Conservation (phyloP, 2,888 invertebrate genomes). For the Drosophila meridionalis region DNA sequence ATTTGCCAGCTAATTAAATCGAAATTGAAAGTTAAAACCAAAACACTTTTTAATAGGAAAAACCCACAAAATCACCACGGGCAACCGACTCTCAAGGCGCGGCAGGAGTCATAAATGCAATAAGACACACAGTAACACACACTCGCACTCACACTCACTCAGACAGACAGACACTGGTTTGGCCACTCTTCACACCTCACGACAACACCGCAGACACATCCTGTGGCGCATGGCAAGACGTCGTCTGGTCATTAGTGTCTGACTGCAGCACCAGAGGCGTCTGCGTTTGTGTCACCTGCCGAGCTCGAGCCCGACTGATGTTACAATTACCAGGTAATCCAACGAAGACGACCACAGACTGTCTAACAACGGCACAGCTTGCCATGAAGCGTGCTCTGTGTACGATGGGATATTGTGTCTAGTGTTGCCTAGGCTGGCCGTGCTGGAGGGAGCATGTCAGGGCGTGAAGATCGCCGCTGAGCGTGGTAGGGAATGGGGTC, state of each 20-base stretch:
- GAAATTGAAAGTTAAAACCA: constrained; percentile 51
- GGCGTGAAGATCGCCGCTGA: constrained; percentile 34
- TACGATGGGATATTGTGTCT: no score
- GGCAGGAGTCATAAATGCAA: constrained; percentile 64
- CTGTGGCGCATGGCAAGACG: constrained; percentile 79
- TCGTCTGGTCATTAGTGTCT: constrained; percentile 71
- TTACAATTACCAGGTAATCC: constrained; percentile 77
- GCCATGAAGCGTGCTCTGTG: constrained; percentile 21
- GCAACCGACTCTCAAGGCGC: constrained; percentile 49
- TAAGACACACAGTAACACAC: constrained; percentile 30
- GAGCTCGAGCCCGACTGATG: constrained; percentile 52
- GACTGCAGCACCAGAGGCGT: constrained; percentile 55
- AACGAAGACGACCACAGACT: constrained; percentile 70
- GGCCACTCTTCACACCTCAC: constrained; percentile 68
- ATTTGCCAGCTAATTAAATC: constrained; percentile 73
- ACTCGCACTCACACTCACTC: constrained; percentile 8
- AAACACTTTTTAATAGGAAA: constrained; percentile 71
- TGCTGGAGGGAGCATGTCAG: constrained; percentile 14
- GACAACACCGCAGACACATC: constrained; percentile 71
- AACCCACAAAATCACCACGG: constrained; percentile 73
- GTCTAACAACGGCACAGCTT: constrained; percentile 64
- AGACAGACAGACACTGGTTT: constrained; percentile 1
- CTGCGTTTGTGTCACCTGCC: constrained; percentile 72
- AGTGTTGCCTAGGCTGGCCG: background rate
- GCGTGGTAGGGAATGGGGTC: constrained; percentile 27